Evolutionary conservation across 2,888 invertebrate genomes (phyloP), one percentile per base, ranked within the genome.

Genomic region (Ennomos erosarius): DNA sequence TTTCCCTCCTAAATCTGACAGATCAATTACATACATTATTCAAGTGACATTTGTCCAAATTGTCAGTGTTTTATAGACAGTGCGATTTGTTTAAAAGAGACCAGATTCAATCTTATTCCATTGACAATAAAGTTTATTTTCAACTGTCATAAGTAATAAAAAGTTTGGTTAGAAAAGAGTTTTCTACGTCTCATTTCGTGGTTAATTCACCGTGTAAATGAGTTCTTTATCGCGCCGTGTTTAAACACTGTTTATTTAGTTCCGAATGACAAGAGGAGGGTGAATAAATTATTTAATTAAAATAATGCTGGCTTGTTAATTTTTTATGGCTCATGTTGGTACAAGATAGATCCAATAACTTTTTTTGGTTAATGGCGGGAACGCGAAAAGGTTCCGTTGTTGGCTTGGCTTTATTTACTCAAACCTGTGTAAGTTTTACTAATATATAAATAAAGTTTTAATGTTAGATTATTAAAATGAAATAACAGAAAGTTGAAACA

Each of bases 171-270:
- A 68, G 72, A 72, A 76, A 58, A 39, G 74, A 77, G 78, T 78
- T 79, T 88, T 85, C 82, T 78, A 45, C 85, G 83, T 84, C 76
- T 81, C 84, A 88, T 91, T 90, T 86, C 84, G 85, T 78, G 84
- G 86, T 84, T 91, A 91, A 91, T 84, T 82, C 78, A 74, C 78
- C 91, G 90, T 90, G 82, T 88, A 91, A 92, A 92, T 91, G 85
- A 88, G 90, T 91, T 88, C 89, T 90, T 90, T 92, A 90, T 88
- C 86, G 79, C 70, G 73, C 78, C 80, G 79, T 81, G 84, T 85
- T 73, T 73, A 55, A 59, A 39, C 59, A 46, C 48, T 85, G 84
- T 89, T 87, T 87, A 82, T 85, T 78, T 85, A 84, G 84, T 87
- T 82, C 74, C 71, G 65, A 71, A 69, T 74, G 74, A 76, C 70